Evolutionary conservation across 2,797 vertebrate species (phyloP).

Genomic region (Simalia tracyae): DNA sequence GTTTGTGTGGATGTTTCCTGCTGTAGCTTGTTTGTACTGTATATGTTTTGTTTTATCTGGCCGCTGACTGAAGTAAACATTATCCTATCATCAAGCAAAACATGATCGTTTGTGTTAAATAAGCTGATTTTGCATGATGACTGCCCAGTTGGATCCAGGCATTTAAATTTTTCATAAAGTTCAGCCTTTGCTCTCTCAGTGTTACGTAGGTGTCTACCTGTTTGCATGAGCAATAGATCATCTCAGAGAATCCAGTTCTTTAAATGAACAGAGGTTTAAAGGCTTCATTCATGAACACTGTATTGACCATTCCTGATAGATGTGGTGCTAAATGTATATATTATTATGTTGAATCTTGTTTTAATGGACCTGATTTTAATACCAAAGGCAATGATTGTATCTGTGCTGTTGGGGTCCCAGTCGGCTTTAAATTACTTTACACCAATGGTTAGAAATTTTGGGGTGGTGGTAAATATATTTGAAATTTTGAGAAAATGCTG

Average conservation of each 20-base stretch:
- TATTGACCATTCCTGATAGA: neutral
- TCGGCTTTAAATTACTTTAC: neutral
- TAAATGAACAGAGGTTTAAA: neutral
- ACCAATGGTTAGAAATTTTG: neutral
- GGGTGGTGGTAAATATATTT: neutral
- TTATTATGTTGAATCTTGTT: neutral
- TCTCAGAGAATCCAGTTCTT: neutral
- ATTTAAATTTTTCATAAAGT: slow-evolving; percentile 7
- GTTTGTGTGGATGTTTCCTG: neutral
- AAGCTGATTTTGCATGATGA: neutral
- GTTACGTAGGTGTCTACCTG: neutral
- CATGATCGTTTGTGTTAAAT: neutral
- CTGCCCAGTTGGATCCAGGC: neutral
- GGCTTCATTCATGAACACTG: neutral
- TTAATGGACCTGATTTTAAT: neutral
- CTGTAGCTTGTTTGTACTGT: neutral
- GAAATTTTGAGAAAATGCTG: neutral
- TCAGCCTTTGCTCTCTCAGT: neutral
- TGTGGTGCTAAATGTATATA: neutral
- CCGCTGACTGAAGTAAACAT: neutral
- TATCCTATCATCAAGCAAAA: no score
- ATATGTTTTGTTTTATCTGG: neutral
- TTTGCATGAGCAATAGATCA: neutral
- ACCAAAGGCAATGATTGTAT: neutral
- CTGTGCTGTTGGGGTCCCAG: neutral